Conservation (phyloP, 2,797 vertebrate species). For the Paedocypris micromegethes region DNA sequence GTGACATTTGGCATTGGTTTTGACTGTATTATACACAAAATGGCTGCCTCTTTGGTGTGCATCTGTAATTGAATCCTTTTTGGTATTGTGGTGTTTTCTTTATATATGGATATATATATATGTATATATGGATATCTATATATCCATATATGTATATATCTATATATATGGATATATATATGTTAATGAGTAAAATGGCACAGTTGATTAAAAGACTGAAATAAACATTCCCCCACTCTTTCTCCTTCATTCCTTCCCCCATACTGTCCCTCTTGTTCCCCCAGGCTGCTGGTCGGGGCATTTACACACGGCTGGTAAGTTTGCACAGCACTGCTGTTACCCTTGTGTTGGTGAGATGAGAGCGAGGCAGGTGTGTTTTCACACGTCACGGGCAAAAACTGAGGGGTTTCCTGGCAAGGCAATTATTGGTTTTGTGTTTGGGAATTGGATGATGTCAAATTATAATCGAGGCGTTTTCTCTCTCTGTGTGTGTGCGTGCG, state of each 20-base stretch:
- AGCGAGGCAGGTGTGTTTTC: slow-evolving; percentile 11
- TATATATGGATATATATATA: no score
- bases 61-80: slow-evolving; percentile 14
- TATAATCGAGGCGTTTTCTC: no score
- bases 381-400: no score
- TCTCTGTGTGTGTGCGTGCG: no score
- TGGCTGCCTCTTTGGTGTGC: slow-evolving; percentile 26
- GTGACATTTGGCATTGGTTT: slow-evolving; percentile 4
- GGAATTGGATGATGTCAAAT: no score
- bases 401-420: no score
- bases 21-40: slow-evolving; percentile 27
- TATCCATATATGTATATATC: no score
- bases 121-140: no score
- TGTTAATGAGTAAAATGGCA: neutral
- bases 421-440: no score
- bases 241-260: neutral
- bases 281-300: slow-evolving; percentile 46
- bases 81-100: neutral
- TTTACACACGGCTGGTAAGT: slow-evolving; percentile 50
- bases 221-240: neutral
- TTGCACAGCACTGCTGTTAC: slow-evolving; percentile 7
- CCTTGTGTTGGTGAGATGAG: slow-evolving; percentile 1
- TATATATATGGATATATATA: no score
- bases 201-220: slow-evolving; percentile 19
- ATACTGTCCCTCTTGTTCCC: slow-evolving; percentile 28